These are phyloP conservation scores for Sapayoa aenigma DNA, from an alignment of 2,113 vertebrate species.

Conservation along the genomic window DNA sequence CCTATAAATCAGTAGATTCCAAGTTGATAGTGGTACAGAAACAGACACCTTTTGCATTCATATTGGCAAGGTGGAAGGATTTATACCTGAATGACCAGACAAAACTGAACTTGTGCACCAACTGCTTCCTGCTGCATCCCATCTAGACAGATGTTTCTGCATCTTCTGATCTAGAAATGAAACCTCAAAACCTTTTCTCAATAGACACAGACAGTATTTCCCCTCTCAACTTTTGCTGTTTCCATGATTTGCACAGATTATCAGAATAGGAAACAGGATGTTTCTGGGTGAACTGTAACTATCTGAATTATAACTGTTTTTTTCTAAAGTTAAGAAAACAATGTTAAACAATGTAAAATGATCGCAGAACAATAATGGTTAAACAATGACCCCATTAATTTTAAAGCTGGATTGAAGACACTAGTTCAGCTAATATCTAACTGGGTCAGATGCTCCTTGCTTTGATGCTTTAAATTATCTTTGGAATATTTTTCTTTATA, in stretches of 20 bases:
- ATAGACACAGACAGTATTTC: background rate
- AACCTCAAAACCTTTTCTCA: background rate
- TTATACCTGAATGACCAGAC: background rate
- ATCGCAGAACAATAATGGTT: background rate
- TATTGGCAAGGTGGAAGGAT: background rate
- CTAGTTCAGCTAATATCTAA: background rate
- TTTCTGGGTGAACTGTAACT: background rate
- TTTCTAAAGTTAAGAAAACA: background rate
- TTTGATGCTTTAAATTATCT: background rate
- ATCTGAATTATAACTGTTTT: background rate
- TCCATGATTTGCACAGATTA: background rate
- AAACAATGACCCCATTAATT: background rate
- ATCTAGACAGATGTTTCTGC: background rate
- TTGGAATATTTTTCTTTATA: background rate
- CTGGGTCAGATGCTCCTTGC: background rate
- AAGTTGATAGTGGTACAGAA: background rate
- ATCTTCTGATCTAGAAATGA: background rate
- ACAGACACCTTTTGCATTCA: background rate
- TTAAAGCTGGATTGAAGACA: background rate
- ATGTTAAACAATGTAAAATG: background rate
- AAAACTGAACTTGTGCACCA: background rate
- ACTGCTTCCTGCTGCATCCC: background rate
- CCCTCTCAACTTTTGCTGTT: background rate
- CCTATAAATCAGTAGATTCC: background rate
- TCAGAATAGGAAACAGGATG: background rate